phyloP scores from a whole-genome alignment of 2,888 invertebrate genomes.

The Ornithoptera priamus region DNA sequence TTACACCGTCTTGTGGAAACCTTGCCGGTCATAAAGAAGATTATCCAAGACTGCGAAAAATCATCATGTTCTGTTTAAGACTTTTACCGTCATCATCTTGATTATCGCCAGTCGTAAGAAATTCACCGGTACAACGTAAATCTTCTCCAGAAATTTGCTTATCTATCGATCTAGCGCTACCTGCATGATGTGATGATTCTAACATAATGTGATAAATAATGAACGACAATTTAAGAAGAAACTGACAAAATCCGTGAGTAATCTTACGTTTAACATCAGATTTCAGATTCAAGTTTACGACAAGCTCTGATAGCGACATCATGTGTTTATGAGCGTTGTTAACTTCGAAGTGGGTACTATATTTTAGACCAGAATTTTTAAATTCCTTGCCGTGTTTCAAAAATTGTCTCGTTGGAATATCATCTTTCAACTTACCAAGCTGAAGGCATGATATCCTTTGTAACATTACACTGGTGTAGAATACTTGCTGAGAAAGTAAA shows the following conservation, averaged over 20 bases:
- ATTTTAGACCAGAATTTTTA: constrained; percentile 2
- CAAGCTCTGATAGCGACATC: constrained; percentile 7
- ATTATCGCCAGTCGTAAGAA: too few species aligned
- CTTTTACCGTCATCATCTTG: too few species aligned
- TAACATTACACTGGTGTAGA: not conserved
- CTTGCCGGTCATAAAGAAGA: too few species aligned
- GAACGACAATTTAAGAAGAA: not conserved
- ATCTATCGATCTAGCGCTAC: too few species aligned
- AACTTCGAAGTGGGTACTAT: constrained; percentile 3
- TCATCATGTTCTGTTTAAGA: too few species aligned
- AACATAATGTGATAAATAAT: not conserved
- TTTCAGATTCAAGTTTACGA: constrained; percentile 9
- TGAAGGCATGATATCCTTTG: not conserved
- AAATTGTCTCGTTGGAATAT: not conserved
- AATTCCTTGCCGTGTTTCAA: constrained; percentile 1
- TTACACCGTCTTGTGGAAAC: not conserved
- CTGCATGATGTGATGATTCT: too few species aligned
- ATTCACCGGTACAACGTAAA: too few species aligned
- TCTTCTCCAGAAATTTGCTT: too few species aligned
- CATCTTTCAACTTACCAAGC: not conserved
- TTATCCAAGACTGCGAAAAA: too few species aligned
- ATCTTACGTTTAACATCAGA: not conserved
- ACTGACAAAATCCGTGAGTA: not conserved
- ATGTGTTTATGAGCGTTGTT: constrained; percentile 9
- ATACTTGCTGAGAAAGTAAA: constrained; percentile 1